A percentile compares a stretch with the other conserved stretches of the same genome.
Conservation (phyloP, 2,888 invertebrate genomes). For the Drosophila buzzatii region DNA sequence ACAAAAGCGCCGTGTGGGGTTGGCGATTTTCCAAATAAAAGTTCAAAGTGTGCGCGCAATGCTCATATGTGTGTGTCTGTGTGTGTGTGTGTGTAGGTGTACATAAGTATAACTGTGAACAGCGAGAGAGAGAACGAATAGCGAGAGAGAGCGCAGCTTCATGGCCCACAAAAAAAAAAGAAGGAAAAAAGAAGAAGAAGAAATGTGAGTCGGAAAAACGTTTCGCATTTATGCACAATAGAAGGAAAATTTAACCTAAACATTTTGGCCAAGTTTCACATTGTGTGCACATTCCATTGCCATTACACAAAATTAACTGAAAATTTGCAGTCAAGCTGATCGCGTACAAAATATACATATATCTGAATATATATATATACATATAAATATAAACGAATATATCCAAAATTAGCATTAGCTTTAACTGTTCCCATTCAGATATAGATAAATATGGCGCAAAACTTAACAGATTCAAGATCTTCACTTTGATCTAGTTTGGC, state of each 20-base stretch:
- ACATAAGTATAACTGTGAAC: too few relatives aligned
- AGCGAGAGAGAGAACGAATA: not conserved
- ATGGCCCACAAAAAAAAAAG: slow-evolving; percentile 36
- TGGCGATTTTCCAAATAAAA: slow-evolving; percentile 74
- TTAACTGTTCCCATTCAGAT: not conserved
- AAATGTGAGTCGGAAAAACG: slow-evolving; percentile 22
- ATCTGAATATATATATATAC: not conserved
- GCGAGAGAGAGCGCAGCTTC: slow-evolving; percentile 66
- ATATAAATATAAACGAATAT: not conserved
- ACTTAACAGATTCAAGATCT: not conserved
- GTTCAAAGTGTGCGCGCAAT: slow-evolving; percentile 44
- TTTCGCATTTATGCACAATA: slow-evolving; percentile 33
- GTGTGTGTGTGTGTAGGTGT: too few relatives aligned
- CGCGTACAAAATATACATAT: not conserved
- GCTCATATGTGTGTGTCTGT: not conserved
- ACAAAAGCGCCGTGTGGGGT: slow-evolving; percentile 72
- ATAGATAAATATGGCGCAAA: not conserved
- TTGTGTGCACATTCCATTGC: slow-evolving; percentile 47
- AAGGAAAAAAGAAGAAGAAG: too few relatives aligned
- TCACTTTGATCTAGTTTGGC: not conserved
- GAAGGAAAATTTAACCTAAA: slow-evolving; percentile 43
- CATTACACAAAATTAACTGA: slow-evolving; percentile 36
- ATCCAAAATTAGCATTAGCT: not conserved
- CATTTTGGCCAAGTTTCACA: slow-evolving; percentile 58
- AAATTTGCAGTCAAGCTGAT: slow-evolving; percentile 19